Evolutionary conservation across 1,140 invertebrate species (phyloP).

Genomic region (Leptoteleia sp.): DNA sequence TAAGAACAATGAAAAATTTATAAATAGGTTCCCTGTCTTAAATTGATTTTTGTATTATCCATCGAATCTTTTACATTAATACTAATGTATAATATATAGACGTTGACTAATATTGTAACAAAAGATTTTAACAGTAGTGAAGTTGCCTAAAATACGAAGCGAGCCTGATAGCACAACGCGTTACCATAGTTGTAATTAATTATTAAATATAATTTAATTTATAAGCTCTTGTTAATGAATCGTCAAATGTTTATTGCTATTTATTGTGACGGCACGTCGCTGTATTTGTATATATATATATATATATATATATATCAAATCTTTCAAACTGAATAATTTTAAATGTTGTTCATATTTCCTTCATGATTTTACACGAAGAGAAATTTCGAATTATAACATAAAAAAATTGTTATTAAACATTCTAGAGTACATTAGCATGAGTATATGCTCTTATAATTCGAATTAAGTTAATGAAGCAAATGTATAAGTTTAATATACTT

Average conservation of each 20-base stretch:
- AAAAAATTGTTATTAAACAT: too few relatives aligned
- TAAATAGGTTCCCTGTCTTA: not conserved
- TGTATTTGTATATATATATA: slow-evolving; percentile 34
- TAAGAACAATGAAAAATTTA: too few relatives aligned
- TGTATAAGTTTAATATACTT: too few relatives aligned
- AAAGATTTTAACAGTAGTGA: slow-evolving; percentile 29
- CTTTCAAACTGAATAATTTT: slow-evolving; percentile 20
- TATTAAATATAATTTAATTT: slow-evolving; percentile 39
- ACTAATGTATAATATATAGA: slow-evolving; percentile 27
- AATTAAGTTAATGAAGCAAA: too few relatives aligned
- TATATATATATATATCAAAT: slow-evolving; percentile 38
- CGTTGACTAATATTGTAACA: slow-evolving; percentile 7
- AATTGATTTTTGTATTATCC: slow-evolving; percentile 10
- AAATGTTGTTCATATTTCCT: not conserved
- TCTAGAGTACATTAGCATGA: too few relatives aligned
- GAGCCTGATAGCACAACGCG: slow-evolving; percentile 56
- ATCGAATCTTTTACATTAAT: not conserved
- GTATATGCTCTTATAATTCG: too few relatives aligned
- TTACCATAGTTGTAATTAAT: slow-evolving; percentile 42
- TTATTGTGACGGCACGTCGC: slow-evolving; percentile 31
- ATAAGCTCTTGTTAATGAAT: slow-evolving; percentile 52
- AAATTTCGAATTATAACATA: too few relatives aligned
- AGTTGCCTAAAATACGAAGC: slow-evolving; percentile 48
- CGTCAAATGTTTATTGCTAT: slow-evolving; percentile 52
- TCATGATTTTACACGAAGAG: not conserved